These are phyloP conservation scores for Caenorhabditis tropicalis DNA, from an alignment of 1,140 invertebrate species.

Conservation along the genomic window DNA sequence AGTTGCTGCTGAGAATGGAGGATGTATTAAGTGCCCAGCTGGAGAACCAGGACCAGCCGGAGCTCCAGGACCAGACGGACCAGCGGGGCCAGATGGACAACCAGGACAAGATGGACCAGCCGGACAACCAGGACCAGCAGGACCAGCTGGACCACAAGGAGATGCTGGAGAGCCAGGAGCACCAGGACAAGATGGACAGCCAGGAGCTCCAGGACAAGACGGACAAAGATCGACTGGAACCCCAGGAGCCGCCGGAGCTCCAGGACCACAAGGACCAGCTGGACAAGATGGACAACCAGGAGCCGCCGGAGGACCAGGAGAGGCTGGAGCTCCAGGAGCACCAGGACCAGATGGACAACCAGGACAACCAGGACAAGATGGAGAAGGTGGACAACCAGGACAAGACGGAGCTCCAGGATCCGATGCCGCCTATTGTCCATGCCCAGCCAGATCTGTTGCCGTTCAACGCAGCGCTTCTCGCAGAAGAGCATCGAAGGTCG, in stretches of 20 bases:
- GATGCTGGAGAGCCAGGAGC: constrained; percentile 64
- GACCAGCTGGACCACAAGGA: constrained; percentile 66
- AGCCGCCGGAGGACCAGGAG: constrained; percentile 42
- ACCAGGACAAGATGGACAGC: constrained; percentile 58
- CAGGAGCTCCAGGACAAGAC: constrained; percentile 46
- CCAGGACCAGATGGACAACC: constrained; percentile 62
- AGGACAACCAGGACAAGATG: constrained; percentile 68
- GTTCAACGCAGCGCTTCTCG: background rate
- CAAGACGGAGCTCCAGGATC: constrained; percentile 53
- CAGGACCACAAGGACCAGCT: constrained; percentile 47
- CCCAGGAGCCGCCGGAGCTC: constrained; percentile 45
- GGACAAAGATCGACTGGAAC: constrained; percentile 56
- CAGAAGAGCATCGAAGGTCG: background rate
- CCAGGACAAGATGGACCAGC: constrained; percentile 59
- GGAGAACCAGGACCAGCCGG: constrained; percentile 55
- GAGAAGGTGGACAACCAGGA: constrained; percentile 58
- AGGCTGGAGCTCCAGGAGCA: constrained; percentile 57
- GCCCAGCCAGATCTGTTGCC: constrained; percentile 43
- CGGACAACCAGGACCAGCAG: constrained; percentile 67
- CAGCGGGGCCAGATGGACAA: constrained; percentile 44
- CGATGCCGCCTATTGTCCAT: constrained; percentile 50
- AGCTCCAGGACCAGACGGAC: constrained; percentile 48
- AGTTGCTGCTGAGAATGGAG: background rate
- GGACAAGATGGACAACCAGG: constrained; percentile 44
- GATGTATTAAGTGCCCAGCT: constrained; percentile 52